Conservation (phyloP, 1,140 invertebrate genomes). For the Bilobella aurantiaca region DNA sequence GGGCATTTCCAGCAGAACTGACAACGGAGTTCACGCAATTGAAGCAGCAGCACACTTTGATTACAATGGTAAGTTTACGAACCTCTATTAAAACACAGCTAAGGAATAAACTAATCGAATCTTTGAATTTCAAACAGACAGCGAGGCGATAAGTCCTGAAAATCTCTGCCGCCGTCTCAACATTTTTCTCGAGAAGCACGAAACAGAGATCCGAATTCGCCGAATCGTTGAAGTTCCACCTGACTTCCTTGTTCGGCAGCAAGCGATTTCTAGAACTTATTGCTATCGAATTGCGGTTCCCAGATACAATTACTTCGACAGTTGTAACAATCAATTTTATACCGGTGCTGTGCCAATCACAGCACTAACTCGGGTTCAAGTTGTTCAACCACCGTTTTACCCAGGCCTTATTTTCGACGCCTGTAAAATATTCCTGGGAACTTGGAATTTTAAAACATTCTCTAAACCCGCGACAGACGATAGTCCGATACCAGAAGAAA, state of each 20-base stretch:
- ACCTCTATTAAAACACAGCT: neutral
- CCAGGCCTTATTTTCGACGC: slow-evolving; percentile 16
- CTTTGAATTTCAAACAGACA: neutral
- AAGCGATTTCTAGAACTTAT: slow-evolving; percentile 24
- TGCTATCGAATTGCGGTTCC: slow-evolving; percentile 20
- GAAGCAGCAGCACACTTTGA: slow-evolving; percentile 18
- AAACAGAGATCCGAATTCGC: slow-evolving; percentile 24
- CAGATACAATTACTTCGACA: slow-evolving; percentile 9
- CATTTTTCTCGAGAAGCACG: slow-evolving; percentile 22
- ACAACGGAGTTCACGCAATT: slow-evolving; percentile 29
- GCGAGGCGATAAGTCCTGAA: slow-evolving; percentile 16
- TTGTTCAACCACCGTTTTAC: slow-evolving; percentile 26
- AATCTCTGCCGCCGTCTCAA: slow-evolving; percentile 22
- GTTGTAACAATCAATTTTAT: neutral
- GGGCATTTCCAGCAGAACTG: slow-evolving; percentile 24
- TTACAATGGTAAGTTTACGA: neutral
- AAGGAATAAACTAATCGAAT: neutral
- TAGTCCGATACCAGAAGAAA: neutral
- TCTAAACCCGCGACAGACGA: neutral
- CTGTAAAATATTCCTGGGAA: slow-evolving; percentile 25
- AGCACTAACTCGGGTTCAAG: slow-evolving; percentile 16
- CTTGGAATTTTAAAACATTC: slow-evolving; percentile 25
- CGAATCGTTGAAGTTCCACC: slow-evolving; percentile 23
- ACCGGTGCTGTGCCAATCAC: slow-evolving; percentile 7
- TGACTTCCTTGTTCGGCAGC: slow-evolving; percentile 12